These are phyloP conservation scores for Noctilio leporinus DNA, from an alignment of 2,113 vertebrate species.

Conservation along the genomic window DNA sequence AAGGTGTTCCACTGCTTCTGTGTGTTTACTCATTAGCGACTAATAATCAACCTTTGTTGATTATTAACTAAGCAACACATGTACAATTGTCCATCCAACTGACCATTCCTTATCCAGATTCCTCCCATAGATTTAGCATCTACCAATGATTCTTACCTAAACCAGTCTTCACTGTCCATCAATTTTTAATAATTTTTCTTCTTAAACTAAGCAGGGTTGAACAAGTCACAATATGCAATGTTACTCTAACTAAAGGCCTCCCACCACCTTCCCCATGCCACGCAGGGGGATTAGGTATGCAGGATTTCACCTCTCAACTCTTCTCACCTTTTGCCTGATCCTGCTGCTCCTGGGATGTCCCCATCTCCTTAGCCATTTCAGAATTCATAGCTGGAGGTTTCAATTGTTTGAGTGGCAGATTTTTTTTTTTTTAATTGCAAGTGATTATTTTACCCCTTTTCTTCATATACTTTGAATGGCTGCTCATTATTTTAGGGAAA, in stretches of 20 bases:
- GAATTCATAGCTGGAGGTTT: background rate
- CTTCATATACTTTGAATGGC: background rate
- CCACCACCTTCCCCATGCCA: background rate
- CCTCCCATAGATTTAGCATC: background rate
- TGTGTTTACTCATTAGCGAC: background rate
- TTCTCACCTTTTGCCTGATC: background rate
- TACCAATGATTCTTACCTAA: background rate
- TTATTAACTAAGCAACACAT: too few species aligned
- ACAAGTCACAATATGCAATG: background rate
- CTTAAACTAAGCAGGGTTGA: background rate
- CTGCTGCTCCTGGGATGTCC: background rate
- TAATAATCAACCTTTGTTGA: background rate
- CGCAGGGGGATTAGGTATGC: fast-evolving
- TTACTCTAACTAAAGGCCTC: background rate
- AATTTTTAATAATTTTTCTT: background rate
- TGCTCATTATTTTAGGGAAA: background rate
- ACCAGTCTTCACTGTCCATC: background rate
- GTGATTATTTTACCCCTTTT: background rate
- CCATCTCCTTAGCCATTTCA: background rate
- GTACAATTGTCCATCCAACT: too few species aligned
- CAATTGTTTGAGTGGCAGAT: background rate
- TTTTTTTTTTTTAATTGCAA: background rate
- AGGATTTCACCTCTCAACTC: fast-evolving
- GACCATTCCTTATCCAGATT: background rate
- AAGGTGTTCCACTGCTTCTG: background rate